Percentiles rank a stretch among this genome's conserved stretches.
Evolutionary conservation across 2,888 invertebrate species (phyloP).

Genomic region (Invenusta paracnida): DNA sequence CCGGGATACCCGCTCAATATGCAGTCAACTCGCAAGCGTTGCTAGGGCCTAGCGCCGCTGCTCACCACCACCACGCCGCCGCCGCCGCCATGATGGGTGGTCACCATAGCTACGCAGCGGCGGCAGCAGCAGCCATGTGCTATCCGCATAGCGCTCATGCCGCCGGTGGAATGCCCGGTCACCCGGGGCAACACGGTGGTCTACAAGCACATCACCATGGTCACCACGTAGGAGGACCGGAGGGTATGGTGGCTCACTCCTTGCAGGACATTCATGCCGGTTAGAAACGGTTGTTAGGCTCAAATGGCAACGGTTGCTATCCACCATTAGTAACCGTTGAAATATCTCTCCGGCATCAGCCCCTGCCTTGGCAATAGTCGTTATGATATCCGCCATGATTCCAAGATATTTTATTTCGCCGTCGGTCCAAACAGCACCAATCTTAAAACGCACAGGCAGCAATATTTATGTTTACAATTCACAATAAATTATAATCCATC

Average conservation of each 20-base stretch:
- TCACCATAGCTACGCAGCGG: conserved; percentile 33
- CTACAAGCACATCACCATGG: not conserved
- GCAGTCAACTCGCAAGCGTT: not conserved
- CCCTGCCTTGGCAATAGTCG: no score
- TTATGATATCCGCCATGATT: no score
- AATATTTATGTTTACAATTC: no score
- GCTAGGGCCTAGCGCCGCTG: not conserved
- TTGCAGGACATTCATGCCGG: not conserved
- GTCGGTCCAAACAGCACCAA: no score
- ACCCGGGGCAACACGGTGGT: conserved; percentile 6
- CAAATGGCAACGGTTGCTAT: no score
- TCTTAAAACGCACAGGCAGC: no score
- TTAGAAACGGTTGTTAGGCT: no score
- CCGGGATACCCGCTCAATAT: not conserved
- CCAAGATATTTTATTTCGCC: no score
- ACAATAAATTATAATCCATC: no score
- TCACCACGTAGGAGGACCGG: not conserved
- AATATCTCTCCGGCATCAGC: no score
- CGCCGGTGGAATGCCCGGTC: not conserved
- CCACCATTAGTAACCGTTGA: no score
- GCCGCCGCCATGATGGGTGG: conserved; percentile 34
- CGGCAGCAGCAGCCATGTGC: conserved; percentile 28
- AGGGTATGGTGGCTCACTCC: not conserved
- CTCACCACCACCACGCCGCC: conserved; percentile 31
- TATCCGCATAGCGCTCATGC: not conserved